Base-by-base conservation (phyloP, 1,140 invertebrate species). In the Popillia japonica region DNA sequence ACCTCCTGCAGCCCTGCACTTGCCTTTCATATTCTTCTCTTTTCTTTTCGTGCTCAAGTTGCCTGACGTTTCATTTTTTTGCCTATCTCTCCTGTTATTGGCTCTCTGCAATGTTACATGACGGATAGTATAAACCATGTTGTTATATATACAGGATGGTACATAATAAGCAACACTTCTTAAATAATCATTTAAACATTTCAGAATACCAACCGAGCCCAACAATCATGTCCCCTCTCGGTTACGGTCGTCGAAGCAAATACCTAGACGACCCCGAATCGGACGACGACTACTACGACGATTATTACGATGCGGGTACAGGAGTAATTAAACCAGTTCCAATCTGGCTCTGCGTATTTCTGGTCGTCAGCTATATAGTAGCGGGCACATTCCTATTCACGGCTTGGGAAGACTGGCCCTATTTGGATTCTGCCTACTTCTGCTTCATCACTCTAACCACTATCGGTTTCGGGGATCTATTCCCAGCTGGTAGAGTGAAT, bases 401-500 rank as follows among this genome's bases (percentile, higher is more conserved):
- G 68, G 89, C 90, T 75, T 94, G 96, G 96, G 96, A 98, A 87
- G 89, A 92, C 44, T 98, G 97, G 97, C 90, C 90, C 0, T 96
- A 95, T 83, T 89, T 98, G 75, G 96, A 98, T 84, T 95, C 96
- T 0, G 95, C 96, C 0, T 98, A 98, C 86, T 98, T 98, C 87
- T 98, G 96, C 86, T 98, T 98, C 87, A 97, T 98, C 78, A 98
- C 96, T 0, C 89, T 98, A 44, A 97, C 96, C 0, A 98, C 96
- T 0, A 98, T 98, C 76, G 97, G 96, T 7, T 98, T 98, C 83
- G 96, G 96, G 0, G 96, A 98, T 85, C 95, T 97, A 83, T 96
- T 98, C 0, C 97, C 96, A 0, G 95, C 95, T 0, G 94, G 95
- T 86, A 90, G 92, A 17, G 90, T 92, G 3, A 91, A 90, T 72